phyloP scores from a whole-genome alignment of 2,113 vertebrate species.

The Turdus rufiventris region DNA sequence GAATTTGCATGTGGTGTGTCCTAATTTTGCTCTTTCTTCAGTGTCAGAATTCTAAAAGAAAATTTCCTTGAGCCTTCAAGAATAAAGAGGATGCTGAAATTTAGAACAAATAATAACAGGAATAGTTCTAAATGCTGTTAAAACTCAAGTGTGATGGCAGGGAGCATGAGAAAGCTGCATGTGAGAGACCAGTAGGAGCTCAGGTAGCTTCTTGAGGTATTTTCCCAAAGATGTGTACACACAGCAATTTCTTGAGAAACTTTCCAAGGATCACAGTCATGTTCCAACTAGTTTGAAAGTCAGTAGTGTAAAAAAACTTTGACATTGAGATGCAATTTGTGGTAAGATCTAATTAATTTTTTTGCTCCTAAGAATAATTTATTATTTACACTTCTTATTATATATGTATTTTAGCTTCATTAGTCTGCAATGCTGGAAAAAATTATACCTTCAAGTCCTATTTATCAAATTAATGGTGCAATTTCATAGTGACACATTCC shows the following conservation, averaged over 20 bases:
- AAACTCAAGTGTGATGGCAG: conserved; percentile 12
- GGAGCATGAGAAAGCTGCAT: background rate
- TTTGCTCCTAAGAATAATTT: conserved; percentile 87
- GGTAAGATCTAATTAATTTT: conserved; percentile 84
- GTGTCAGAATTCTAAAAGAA: background rate
- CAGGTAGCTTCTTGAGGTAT: conserved; percentile 39
- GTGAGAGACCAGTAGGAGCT: conserved; percentile 30
- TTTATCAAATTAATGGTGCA: conserved; percentile 89
- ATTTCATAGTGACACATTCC: conserved; percentile 86
- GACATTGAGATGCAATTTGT: conserved; percentile 82
- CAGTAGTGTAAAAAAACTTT: conserved; percentile 70
- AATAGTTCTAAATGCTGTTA: conserved; percentile 51
- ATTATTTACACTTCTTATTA: conserved; percentile 89
- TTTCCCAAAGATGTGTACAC: conserved; percentile 29
- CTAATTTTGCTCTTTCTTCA: conserved; percentile 7
- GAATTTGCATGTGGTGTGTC: background rate
- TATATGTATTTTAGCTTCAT: conserved; percentile 89
- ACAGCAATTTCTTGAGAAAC: conserved; percentile 64
- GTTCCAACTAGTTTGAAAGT: conserved; percentile 79
- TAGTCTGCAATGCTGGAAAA: conserved; percentile 86
- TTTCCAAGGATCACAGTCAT: conserved; percentile 59
- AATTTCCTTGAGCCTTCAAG: background rate
- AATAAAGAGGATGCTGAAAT: conserved; percentile 44
- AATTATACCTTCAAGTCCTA: conserved; percentile 88
- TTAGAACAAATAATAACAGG: conserved; percentile 37